Base-by-base conservation (phyloP, 2,113 vertebrate species). In the Gulo gulo region DNA sequence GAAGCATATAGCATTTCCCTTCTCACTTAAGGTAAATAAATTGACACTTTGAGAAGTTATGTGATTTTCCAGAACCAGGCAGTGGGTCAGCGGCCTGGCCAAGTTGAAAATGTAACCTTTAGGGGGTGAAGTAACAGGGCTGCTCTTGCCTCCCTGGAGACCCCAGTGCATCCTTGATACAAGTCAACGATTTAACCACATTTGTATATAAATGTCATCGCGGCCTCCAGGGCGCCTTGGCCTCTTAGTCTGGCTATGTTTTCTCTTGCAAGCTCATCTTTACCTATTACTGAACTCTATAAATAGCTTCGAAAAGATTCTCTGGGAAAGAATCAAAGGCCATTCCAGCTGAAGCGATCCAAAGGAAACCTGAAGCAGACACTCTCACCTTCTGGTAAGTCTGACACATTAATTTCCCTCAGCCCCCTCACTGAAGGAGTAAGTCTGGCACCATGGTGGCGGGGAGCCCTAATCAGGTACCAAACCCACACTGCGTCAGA, bases 381-480 rank as follows among this genome's bases (percentile, higher is more conserved):
- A 18, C 92, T 96, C 98, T 98, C 95, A 83, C 98, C 98, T 98
- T 97, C 42, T 82, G 97, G 98, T 90, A 98, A 97, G 98, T 98
- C 88, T 98, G 98, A 98, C 98, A 98, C 98, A 98, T 98, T 99
- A 98, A 98, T 98, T 99, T 98, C 98, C 98, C 97, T 98, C 98
- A 97, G 97, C 93, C 98, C 98, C 98, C 98, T 98, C 97, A 31
- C 98, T 98, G 97, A 98, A 97, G 96, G 97, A 98, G 98, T 98
- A 97, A 97, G 98, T 95, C 98, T 99, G 99, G 99, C 99, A 99
- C 99, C 98, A 97, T 94, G 13, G 98, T 16, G 98, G 98, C 98
- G 98, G 98, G 98, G 98, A 98, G 97, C 92, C 97, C 98, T 98
- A 98, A 99, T 99, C 98, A 98, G 99, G 99, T 98, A 98, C 97